Percentiles rank a stretch among this genome's conserved stretches.
Evolutionary conservation across 1,140 invertebrate genomes (phyloP).

Genomic region (Arion vulgaris): DNA sequence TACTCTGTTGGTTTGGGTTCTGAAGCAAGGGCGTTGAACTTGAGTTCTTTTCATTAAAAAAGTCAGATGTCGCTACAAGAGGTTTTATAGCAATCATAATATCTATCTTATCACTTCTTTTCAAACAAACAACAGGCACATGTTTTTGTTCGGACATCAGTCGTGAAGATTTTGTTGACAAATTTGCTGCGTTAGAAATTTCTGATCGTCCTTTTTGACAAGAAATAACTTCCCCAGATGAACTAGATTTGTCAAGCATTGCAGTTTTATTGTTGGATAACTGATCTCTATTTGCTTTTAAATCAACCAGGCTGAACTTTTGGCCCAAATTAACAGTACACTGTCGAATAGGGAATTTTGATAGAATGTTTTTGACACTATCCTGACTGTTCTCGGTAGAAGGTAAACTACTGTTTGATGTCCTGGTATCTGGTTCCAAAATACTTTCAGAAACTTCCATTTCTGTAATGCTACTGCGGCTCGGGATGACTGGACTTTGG

Average conservation of each 20-base stretch:
- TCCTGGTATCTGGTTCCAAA: not conserved
- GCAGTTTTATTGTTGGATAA: not conserved
- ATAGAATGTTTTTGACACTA: not conserved
- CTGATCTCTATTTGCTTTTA: not conserved
- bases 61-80: too few relatives aligned
- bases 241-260: not conserved
- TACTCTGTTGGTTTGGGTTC: not conserved
- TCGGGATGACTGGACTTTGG: not conserved
- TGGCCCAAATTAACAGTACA: constrained; percentile 31
- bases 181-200: too few relatives aligned
- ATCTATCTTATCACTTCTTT: too few relatives aligned
- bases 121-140: too few relatives aligned
- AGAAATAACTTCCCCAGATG: not conserved
- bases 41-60: too few relatives aligned
- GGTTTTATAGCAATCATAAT: too few relatives aligned
- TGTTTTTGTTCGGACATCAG: too few relatives aligned
- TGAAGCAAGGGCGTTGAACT: too few relatives aligned
- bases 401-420: not conserved
- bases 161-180: too few relatives aligned
- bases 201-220: too few relatives aligned
- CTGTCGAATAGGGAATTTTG: constrained; percentile 15
- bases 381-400: not conserved
- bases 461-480: not conserved
- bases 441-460: not conserved
- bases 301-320: not conserved